phyloP scores from a whole-genome alignment of 2,797 vertebrate species.

The Eupleurogrammus muticus region DNA sequence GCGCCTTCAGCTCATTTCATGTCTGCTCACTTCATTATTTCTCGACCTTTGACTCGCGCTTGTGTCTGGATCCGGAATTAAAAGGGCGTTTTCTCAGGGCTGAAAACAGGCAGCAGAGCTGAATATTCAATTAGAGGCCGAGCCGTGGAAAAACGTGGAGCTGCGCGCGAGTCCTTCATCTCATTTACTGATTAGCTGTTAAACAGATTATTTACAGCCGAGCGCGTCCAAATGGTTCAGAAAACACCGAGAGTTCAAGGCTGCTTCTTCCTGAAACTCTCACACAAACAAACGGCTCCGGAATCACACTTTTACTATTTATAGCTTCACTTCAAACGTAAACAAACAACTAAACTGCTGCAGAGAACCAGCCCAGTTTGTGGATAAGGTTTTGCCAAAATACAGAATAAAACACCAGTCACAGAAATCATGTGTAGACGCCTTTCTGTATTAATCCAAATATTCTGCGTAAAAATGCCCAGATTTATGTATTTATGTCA shows the following conservation, averaged over 20 bases:
- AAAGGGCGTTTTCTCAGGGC: constrained; percentile 76
- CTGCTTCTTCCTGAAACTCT: constrained; percentile 80
- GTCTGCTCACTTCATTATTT: constrained; percentile 96
- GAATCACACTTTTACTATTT: constrained; percentile 39
- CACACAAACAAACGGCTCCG: constrained; percentile 46
- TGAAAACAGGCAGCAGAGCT: constrained; percentile 75
- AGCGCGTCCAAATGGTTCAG: constrained; percentile 70
- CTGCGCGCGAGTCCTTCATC: constrained; percentile 78
- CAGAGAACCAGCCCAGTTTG: constrained; percentile 17
- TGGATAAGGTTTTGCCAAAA: constrained; percentile 29
- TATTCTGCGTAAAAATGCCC: constrained; percentile 12
- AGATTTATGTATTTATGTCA: neutral
- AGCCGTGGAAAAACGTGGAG: constrained; percentile 53
- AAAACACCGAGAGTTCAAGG: constrained; percentile 84
- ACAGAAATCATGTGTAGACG: neutral
- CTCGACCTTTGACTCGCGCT: constrained; percentile 93
- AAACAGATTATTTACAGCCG: constrained; percentile 75
- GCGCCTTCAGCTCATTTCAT: constrained; percentile 80
- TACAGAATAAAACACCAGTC: neutral
- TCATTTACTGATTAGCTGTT: constrained; percentile 79
- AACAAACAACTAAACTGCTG: constrained; percentile 1
- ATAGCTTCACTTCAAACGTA: constrained; percentile 1
- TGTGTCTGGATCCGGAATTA: constrained; percentile 88
- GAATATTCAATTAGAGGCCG: constrained; percentile 81
- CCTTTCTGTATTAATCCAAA: neutral